Evolutionary conservation across 2,113 vertebrate genomes (phyloP).

Genomic region (Carassius carassius): DNA sequence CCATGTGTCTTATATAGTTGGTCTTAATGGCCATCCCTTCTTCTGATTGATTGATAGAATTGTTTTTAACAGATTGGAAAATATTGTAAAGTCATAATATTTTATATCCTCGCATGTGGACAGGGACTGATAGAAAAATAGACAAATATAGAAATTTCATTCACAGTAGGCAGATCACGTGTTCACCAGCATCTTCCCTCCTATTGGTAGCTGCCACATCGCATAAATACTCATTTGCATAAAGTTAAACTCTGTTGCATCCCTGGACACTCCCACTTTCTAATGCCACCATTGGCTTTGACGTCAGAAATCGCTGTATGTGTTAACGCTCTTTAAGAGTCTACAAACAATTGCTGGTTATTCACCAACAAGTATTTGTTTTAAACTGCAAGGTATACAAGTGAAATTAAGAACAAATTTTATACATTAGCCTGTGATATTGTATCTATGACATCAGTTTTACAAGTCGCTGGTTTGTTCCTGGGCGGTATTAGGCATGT

Average conservation of each 20-base stretch:
- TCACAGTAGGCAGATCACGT: neutral
- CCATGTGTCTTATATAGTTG: neutral
- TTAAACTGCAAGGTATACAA: slow-evolving; percentile 53
- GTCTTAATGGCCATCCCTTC: neutral
- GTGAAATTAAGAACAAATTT: slow-evolving; percentile 45
- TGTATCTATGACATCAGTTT: slow-evolving; percentile 39
- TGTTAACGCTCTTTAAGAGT: neutral
- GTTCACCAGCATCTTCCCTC: neutral
- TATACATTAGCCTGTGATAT: slow-evolving; percentile 50
- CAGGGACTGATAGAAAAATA: neutral
- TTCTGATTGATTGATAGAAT: too few species aligned
- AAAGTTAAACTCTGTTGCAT: neutral
- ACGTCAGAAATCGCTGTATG: neutral
- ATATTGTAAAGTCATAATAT: too few species aligned
- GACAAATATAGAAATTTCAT: neutral
- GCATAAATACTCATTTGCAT: neutral
- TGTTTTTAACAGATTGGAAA: too few species aligned
- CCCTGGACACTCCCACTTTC: neutral
- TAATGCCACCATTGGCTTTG: neutral
- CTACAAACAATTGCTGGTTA: neutral
- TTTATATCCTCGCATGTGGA: neutral
- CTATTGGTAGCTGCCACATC: neutral
- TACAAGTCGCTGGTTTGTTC: slow-evolving; percentile 34
- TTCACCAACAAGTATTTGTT: slow-evolving; percentile 38
- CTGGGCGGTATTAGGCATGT: slow-evolving; percentile 33